phyloP scores from a whole-genome alignment of 2,113 vertebrate species.

The Chauna torquata region DNA sequence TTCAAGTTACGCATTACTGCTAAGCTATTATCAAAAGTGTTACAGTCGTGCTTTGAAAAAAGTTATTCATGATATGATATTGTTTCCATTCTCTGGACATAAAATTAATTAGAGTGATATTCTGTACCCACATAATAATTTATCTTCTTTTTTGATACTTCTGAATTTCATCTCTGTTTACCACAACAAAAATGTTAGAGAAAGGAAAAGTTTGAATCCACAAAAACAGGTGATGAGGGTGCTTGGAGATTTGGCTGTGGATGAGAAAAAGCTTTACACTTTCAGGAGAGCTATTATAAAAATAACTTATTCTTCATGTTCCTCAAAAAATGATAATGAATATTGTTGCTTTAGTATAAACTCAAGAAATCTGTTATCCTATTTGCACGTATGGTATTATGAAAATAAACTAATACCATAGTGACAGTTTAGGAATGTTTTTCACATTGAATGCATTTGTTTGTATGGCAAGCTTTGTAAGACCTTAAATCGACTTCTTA shows the following conservation, averaged over 20 bases:
- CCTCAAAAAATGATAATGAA: not conserved
- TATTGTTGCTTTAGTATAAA: not conserved
- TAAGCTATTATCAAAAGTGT: not conserved
- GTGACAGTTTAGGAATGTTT: not conserved
- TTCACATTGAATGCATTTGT: not conserved
- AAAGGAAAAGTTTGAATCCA: not conserved
- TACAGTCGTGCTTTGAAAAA: not conserved
- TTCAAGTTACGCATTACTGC: not conserved
- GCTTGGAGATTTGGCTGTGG: not conserved
- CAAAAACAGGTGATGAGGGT: not conserved
- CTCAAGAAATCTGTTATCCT: not conserved
- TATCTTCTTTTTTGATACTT: not conserved
- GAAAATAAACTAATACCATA: not conserved
- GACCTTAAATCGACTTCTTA: not conserved
- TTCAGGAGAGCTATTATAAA: not conserved
- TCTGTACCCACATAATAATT: not conserved
- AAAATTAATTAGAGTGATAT: not conserved
- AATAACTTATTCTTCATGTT: not conserved
- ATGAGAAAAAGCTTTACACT: not conserved
- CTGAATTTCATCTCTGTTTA: not conserved
- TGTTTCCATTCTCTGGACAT: not conserved
- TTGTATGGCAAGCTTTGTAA: not conserved
- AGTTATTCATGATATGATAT: not conserved
- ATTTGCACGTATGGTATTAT: not conserved
- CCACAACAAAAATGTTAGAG: not conserved